phyloP scores from a whole-genome alignment of 2,888 invertebrate genomes.

The Tinea pellionella region DNA sequence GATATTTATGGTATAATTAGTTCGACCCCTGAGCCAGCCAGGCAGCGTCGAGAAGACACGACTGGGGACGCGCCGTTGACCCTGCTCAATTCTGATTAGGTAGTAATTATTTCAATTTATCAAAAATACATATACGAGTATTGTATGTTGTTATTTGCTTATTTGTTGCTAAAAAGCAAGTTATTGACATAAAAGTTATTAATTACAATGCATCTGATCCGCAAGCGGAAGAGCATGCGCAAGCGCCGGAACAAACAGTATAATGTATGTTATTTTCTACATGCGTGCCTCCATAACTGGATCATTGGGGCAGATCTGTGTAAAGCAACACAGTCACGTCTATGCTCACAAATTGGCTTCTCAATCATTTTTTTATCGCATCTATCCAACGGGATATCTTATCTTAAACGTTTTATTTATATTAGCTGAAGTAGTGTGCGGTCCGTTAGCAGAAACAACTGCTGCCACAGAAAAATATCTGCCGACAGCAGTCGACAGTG shows the following conservation, averaged over 20 bases:
- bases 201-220: conserved; percentile 1
- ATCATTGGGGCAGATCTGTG: conserved; percentile 27
- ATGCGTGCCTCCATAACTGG: conserved; percentile 27
- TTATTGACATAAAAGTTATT: no score
- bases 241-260: conserved; percentile 8
- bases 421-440: no score
- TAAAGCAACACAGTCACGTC: not conserved
- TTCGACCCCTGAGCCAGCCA: conserved; percentile 23
- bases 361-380: no score
- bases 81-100: conserved; percentile 20
- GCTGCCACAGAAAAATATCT: no score
- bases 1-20: conserved; percentile 67
- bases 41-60: conserved; percentile 18
- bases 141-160: no score
- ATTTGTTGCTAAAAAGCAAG: no score
- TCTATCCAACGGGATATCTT: no score
- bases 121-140: not conserved
- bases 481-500: no score
- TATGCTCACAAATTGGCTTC: not conserved
- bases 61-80: conserved; percentile 40
- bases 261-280: conserved; percentile 13
- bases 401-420: no score
- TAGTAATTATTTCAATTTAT: not conserved
- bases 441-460: no score
- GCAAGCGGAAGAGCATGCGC: conserved; percentile 7